Conservation (phyloP, 2,888 invertebrate species). For the Liodrosophila aerea region DNA sequence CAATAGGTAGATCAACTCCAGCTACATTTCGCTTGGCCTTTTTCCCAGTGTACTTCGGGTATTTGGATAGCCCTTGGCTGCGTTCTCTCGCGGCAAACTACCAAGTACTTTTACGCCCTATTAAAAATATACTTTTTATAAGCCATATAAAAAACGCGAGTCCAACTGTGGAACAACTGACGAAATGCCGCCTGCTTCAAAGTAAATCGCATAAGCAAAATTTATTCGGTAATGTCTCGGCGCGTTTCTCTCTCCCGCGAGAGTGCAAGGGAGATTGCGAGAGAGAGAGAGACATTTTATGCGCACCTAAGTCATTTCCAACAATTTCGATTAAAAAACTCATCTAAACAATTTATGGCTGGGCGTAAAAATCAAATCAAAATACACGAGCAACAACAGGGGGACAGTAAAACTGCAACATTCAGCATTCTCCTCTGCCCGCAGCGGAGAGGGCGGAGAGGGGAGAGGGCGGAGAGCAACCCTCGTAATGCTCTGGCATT, state of each 20-base stretch:
- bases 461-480: constrained; percentile 28
- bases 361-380: constrained; percentile 81
- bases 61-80: constrained; percentile 16
- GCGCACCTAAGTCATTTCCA: constrained; percentile 78
- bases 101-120: constrained; percentile 75
- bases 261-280: constrained; percentile 37
- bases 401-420: constrained; percentile 77
- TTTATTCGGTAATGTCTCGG: constrained; percentile 60
- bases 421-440: constrained; percentile 54
- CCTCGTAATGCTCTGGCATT: constrained; percentile 45
- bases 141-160: constrained; percentile 70
- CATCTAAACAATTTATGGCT: constrained; percentile 81
- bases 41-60: neutral
- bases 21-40: no score
- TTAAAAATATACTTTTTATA: constrained; percentile 77
- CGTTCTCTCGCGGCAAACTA: constrained; percentile 28
- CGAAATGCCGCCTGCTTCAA: constrained; percentile 39
- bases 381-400: constrained; percentile 60
- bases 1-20: no score
- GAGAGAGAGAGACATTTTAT: constrained; percentile 73
- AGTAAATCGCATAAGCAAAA: constrained; percentile 62
- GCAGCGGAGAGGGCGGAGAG: no score
- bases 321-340: constrained; percentile 80
- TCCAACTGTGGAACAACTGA: constrained; percentile 20
- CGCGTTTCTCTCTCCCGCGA: constrained; percentile 39